A percentile compares a stretch with the other conserved stretches of the same genome.
Conservation (phyloP, 64 coral and sea anemone genomes). For the Montipora sp. region DNA sequence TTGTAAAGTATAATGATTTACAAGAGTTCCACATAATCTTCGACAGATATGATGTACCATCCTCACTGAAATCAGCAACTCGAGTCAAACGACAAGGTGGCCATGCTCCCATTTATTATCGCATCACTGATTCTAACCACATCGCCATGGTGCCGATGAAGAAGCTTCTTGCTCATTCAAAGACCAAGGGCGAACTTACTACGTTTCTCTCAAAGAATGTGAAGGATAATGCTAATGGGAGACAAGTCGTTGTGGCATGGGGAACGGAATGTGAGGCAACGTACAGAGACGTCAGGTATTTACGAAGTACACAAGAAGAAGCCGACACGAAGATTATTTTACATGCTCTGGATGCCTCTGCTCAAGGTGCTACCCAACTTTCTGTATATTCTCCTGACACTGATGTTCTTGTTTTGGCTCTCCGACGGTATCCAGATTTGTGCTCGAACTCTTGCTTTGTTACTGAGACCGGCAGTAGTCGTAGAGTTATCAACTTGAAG, state of each 20-base stretch:
- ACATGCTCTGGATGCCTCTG: slow-evolving; percentile 54
- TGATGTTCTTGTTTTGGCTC: background rate
- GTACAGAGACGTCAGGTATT: slow-evolving; percentile 66
- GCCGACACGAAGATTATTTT: slow-evolving; percentile 63
- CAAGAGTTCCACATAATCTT: slow-evolving; percentile 63
- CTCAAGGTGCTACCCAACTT: slow-evolving; percentile 53
- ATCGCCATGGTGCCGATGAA: slow-evolving; percentile 38
- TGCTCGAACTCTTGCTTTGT: slow-evolving; percentile 20
- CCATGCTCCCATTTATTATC: slow-evolving; percentile 35
- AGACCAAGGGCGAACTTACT: no score
- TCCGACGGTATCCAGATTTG: no score
- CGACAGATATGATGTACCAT: slow-evolving; percentile 61
- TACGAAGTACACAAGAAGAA: slow-evolving; percentile 60
- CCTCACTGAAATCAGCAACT: slow-evolving; percentile 51
- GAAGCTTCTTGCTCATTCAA: slow-evolving; percentile 51
- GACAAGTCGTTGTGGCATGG: slow-evolving; percentile 68
- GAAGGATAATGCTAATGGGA: slow-evolving; percentile 62
- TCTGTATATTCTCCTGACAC: slow-evolving; percentile 63
- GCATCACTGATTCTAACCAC: slow-evolving; percentile 50
- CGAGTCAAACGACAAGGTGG: slow-evolving; percentile 54
- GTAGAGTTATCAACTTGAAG: slow-evolving; percentile 70
- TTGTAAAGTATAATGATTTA: slow-evolving; percentile 50
- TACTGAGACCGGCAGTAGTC: slow-evolving; percentile 57
- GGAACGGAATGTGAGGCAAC: slow-evolving; percentile 62
- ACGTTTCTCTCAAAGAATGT: no score